Evolutionary conservation across 2,113 vertebrate species (phyloP), one percentile per base, ranked within the genome.

Genomic region (Perca flavescens): DNA sequence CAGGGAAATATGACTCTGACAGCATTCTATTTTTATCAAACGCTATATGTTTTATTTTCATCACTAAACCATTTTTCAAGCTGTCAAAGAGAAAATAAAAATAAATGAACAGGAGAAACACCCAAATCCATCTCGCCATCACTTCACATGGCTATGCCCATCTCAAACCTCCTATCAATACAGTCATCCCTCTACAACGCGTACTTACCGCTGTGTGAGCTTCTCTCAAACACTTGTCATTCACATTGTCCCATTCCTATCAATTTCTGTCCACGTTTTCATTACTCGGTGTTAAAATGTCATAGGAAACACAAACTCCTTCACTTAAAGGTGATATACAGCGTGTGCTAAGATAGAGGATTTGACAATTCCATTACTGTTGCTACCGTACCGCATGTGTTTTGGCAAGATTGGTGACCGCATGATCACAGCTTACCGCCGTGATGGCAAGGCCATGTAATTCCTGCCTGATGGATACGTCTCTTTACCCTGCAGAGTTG

Each of bases 11-110:
- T 56, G 62, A 72, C 61, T 86, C 74, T 89, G 89, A 88, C 87
- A 91, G 84, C 83, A 58, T 88, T 89, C 82, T 86, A 74, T 92
- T 92, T 93, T 91, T 91, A 84, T 89, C 77, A 91, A 86, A 74
- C 67, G 5, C 66, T 90, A 74, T 82, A 77, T 89, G 79, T 91
- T 90, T 88, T 86, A 86, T 90, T 88, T 84, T 72, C 68, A 75
- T 80, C 31, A 22, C 80, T 52, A 69, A 88, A 92, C 68, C 77
- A 90, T 92, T 91, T 92, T 77, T 93, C 92, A 88, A 86, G 61
- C 84, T 89, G 90, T 90, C 91, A 85, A 34, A 53, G 25, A 70
- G 72, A 75, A 90, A 91, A 92, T 85, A 86, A 80, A 80, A 89
- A 91, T 60, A 86, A 90, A 86, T 82, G 79, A 81, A 80, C 46